Percentiles rank a stretch among this genome's conserved stretches.
phyloP scores from a whole-genome alignment of 2,113 vertebrate genomes.

The Embiotoca jacksoni region DNA sequence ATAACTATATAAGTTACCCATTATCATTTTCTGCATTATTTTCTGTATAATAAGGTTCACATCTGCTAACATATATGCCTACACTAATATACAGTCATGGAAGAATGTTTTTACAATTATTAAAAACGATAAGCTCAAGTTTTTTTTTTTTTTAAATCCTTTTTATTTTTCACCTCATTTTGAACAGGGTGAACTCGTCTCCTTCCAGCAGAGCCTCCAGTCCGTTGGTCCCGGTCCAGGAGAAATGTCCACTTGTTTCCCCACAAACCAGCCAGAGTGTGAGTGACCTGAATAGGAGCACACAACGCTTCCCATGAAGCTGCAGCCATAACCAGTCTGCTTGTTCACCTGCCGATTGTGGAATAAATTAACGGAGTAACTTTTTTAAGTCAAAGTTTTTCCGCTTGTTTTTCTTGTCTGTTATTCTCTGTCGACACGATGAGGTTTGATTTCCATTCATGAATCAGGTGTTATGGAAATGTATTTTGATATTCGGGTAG shows the following conservation, averaged over 20 bases:
- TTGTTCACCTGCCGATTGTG: not conserved
- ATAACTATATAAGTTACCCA: no score
- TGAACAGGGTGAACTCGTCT: conserved; percentile 83
- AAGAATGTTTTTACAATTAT: no score
- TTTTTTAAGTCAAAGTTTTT: no score
- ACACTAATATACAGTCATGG: no score
- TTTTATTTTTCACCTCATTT: not conserved
- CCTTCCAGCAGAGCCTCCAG: conserved; percentile 83
- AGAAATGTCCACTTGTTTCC: conserved; percentile 77
- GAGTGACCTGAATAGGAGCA: conserved; percentile 31
- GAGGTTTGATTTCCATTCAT: not conserved
- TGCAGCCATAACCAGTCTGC: not conserved
- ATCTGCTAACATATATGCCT: no score
- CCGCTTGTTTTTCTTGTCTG: not conserved
- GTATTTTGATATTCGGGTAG: not conserved
- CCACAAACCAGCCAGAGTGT: conserved; percentile 72
- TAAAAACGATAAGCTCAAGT: no score
- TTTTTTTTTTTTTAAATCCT: no score
- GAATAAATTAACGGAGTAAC: not conserved
- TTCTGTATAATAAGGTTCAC: no score
- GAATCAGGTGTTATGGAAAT: not conserved
- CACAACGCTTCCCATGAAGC: not conserved
- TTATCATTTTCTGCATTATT: no score
- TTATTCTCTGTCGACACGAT: not conserved
- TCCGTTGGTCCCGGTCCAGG: conserved; percentile 77